A percentile compares a stretch with the other conserved stretches of the same genome.
Evolutionary conservation across 2,888 invertebrate genomes (phyloP).

Genomic region (Netelia inedita): DNA sequence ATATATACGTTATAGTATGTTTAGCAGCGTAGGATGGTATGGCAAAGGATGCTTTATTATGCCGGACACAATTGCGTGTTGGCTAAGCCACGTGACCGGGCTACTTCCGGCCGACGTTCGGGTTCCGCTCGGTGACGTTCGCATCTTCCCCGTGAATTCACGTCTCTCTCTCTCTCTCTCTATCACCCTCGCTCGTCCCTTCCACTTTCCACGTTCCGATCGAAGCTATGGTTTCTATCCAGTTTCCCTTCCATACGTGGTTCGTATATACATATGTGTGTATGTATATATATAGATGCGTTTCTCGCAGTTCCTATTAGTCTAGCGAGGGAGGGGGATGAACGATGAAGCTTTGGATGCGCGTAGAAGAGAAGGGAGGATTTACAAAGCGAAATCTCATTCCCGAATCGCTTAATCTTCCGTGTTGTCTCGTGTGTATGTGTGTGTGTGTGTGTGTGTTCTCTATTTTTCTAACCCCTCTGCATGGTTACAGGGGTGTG

Average conservation of each 20-base stretch:
- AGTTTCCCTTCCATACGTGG: slow-evolving; percentile 25
- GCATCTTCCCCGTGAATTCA: slow-evolving; percentile 77
- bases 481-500: background rate
- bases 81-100: slow-evolving; percentile 85
- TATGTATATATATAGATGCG: background rate
- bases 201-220: slow-evolving; percentile 53
- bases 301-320: slow-evolving; percentile 58
- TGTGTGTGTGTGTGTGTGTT: slow-evolving; percentile 14
- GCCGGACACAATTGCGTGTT: slow-evolving; percentile 85
- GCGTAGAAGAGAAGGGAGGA: slow-evolving; percentile 36
- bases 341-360: slow-evolving; percentile 59
- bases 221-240: slow-evolving; percentile 35
- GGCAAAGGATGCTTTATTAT: slow-evolving; percentile 82
- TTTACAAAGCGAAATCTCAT: slow-evolving; percentile 66
- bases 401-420: slow-evolving; percentile 67
- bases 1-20: slow-evolving; percentile 18
- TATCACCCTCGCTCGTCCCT: slow-evolving; percentile 63
- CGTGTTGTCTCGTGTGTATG: slow-evolving; percentile 54
- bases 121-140: slow-evolving; percentile 83
- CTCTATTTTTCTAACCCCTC: slow-evolving; percentile 37
- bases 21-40: slow-evolving; percentile 35
- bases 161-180: slow-evolving; percentile 62
- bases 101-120: slow-evolving; percentile 84
- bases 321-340: slow-evolving; percentile 60
- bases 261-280: background rate